Evolutionary conservation across 2,113 vertebrate genomes (phyloP), one percentile per base, ranked within the genome.

Genomic region (Pelodiscus sinensis): DNA sequence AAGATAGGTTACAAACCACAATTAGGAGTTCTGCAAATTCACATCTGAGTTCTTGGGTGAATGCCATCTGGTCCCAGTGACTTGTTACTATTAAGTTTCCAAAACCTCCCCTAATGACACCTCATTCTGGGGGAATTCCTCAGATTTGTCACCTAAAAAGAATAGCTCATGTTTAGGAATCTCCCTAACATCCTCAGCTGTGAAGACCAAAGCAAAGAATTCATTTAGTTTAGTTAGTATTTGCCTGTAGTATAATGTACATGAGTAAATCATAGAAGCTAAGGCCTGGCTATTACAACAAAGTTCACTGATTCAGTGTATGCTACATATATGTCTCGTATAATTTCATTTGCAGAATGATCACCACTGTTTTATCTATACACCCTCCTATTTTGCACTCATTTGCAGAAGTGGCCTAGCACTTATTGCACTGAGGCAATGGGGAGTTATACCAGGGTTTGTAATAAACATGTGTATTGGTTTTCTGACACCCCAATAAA

Each of bases 251-350:
- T 94, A n/a, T 15, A 81, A 94, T 96, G 93, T 94, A 81, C 62
- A 80, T 95, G 51, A 94, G 89, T 88, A 91, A 95, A 95, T 95
- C 62, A 84, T 93, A 93, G 65, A 92, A 92, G 58, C 87, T 90
- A 82, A 50, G 38, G 90, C 87, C 65, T 52, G 55, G 55, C 56
- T 82, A 94, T n/a, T 77, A 77, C 85, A 55, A 87, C 77, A 90
- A 96, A 79, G n/a, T 58, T 77, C 62, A 55, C 56, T 56, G 51
- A 38, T 21, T 90, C 55, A 65, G 6, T 65, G 14, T 80, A 78
- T 60, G 81, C n/a, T 84, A 3, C 50, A 31, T 58, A 57, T 54
- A 79, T 5, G 4, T 73, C 75, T 77, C 81, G 71, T 79, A 4
- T 35, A 58, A 75, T 77, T 85, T 71, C n/a, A 79, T 90, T 82